A percentile compares a stretch with the other conserved stretches of the same genome.
phyloP scores from a whole-genome alignment of 2,113 vertebrate species.

The Gymnogyps californianus region DNA sequence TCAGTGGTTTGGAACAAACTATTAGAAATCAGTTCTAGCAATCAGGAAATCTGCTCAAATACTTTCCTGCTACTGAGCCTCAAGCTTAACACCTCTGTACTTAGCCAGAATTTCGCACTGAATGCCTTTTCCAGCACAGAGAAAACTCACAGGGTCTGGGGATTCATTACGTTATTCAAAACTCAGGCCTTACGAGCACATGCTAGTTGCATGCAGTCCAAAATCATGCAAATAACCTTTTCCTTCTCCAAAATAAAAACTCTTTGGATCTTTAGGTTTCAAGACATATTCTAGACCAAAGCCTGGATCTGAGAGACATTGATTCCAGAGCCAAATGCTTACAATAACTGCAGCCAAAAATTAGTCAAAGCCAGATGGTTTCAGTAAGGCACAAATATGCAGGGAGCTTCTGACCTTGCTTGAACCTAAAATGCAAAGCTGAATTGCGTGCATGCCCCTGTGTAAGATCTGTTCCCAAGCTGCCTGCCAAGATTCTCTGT shows the following conservation, averaged over 20 bases:
- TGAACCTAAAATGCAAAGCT: neutral
- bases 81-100: neutral
- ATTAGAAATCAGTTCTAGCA: constrained; percentile 19
- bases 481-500: constrained; percentile 15
- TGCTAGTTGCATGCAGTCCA: neutral
- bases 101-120: neutral
- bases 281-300: neutral
- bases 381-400: neutral
- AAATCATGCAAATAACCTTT: neutral
- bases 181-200: neutral
- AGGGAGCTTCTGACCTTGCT: constrained; percentile 37
- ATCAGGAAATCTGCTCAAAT: constrained; percentile 62
- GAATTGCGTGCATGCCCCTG: neutral
- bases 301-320: neutral
- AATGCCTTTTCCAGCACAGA: neutral
- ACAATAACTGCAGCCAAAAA: neutral
- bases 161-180: neutral
- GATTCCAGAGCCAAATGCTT: neutral
- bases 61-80: constrained; percentile 43
- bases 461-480: constrained; percentile 6
- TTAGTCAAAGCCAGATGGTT: neutral
- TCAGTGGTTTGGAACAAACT: constrained; percentile 44
- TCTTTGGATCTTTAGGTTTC: neutral
- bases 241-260: neutral
- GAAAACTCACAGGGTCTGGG: neutral